Conservation (phyloP, 2,113 vertebrate species). For the Eulemur rufifrons region DNA sequence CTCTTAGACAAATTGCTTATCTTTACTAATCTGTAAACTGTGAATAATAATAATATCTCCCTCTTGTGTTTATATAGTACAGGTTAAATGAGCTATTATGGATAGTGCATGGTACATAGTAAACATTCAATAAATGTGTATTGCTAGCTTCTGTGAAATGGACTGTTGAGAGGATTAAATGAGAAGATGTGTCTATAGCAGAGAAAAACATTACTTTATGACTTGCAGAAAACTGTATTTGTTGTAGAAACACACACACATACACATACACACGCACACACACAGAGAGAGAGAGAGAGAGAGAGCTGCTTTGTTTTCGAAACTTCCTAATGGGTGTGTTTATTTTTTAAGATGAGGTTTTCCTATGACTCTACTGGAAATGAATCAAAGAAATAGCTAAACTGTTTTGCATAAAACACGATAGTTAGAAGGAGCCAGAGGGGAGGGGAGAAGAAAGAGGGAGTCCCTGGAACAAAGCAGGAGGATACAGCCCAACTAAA, state of each 20-base stretch:
- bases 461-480: background rate
- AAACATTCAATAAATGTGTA: background rate
- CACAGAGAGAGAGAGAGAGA: background rate
- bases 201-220: background rate
- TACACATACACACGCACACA: too few relatives aligned
- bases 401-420: background rate
- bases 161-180: background rate
- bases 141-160: background rate
- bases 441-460: background rate
- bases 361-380: background rate
- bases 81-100: background rate
- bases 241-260: background rate
- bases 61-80: background rate
- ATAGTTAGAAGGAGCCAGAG: background rate
- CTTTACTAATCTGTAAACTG: background rate
- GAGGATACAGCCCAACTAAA: background rate
- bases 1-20: background rate
- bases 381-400: background rate
- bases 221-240: background rate
- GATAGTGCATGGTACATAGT: background rate
- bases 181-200: background rate
- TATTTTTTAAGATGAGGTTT: slow-evolving; percentile 6
- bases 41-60: background rate
- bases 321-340: background rate
- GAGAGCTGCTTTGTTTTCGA: slow-evolving; percentile 7